Base-by-base conservation (phyloP, 1,140 invertebrate species). In the Macrostomum lignano region DNA sequence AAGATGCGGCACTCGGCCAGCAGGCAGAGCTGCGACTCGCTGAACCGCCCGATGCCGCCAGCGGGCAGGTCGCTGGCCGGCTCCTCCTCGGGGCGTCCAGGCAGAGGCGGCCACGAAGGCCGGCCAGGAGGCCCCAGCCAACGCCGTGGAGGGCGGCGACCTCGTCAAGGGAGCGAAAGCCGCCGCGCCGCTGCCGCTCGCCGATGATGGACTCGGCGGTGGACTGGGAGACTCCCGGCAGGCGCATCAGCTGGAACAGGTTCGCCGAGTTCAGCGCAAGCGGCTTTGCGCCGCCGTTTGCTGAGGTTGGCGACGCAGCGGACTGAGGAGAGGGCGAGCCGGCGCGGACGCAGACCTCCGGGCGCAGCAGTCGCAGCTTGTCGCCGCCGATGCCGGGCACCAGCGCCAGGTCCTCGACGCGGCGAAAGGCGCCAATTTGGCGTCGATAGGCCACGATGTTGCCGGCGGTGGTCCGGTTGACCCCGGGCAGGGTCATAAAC, bases 321-420 rank as follows among this genome's bases (percentile, higher is more conserved):
- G 14, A 32, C 38, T 28, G 39, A 40, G 15, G 32, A 21, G 7
- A 17, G 23, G 19, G 33, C 30, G 3, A 34, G 9, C 17, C 24
- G 23, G 2, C 9, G 15, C 23, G 13, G 25, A 15, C 24, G 33
- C 11, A 6, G 21, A 21, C 9, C 17, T 20, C 15, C 17, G 17
- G 23, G 21, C 17, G 20, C 15, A 13, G 13, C 13, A 30, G 20
- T 39, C 69, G 66, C 30, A 76, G 49, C 50, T 67, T 72, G 23
- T 69, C 65, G 36, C 73, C 73, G 35, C 74, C 74, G 41, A 77
- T 69, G 7, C 73, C 74, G 39, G 70, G 69, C 9, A 76, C 73
- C 20, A 76, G 56, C 7, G 72, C 73, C 43, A 78, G 52, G 57
- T 78, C 74, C 50, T 78, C 73, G 0, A 75, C 62, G 48, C 67